A percentile compares a stretch with the other conserved stretches of the same genome.
phyloP scores from a whole-genome alignment of 92 coral and sea anemone genomes.

The Pocillopora grandis region DNA sequence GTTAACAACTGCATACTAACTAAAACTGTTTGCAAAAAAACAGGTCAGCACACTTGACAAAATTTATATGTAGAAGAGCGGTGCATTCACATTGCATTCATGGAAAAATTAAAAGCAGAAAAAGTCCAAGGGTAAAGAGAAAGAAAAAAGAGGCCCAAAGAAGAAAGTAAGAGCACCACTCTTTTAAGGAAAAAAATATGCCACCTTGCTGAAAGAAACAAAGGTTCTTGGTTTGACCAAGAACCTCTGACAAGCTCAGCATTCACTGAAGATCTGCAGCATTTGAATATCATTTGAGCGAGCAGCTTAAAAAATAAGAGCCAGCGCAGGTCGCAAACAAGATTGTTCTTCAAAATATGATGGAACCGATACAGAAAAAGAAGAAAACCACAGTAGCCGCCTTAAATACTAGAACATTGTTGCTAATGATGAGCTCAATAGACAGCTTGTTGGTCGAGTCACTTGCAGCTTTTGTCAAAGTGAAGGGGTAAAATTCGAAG shows the following conservation, averaged over 20 bases:
- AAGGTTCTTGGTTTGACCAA: constrained; percentile 19
- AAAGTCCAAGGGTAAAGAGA: too few species aligned
- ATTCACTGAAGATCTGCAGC: neutral
- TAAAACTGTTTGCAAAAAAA: too few species aligned
- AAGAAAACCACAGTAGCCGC: neutral
- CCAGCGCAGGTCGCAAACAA: neutral
- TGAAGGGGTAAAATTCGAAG: constrained; percentile 12
- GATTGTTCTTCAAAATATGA: neutral
- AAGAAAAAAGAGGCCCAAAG: too few species aligned
- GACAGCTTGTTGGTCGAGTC: neutral
- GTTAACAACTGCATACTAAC: too few species aligned
- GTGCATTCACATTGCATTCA: too few species aligned
- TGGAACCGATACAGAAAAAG: neutral
- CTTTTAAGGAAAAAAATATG: neutral
- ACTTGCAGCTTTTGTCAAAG: constrained; percentile 6
- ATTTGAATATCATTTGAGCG: neutral
- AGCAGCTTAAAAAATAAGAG: neutral
- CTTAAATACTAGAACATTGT: constrained; percentile 11
- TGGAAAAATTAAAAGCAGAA: too few species aligned
- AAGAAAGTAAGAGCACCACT: neutral
- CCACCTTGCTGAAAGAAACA: neutral
- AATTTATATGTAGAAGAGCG: too few species aligned
- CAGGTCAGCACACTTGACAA: too few species aligned
- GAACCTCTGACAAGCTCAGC: neutral
- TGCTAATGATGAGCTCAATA: neutral